A percentile compares a stretch with the other conserved stretches of the same genome.
These are phyloP conservation scores for Melitaea cinxia DNA, from an alignment of 1,140 invertebrate species.

Conservation along the genomic window DNA sequence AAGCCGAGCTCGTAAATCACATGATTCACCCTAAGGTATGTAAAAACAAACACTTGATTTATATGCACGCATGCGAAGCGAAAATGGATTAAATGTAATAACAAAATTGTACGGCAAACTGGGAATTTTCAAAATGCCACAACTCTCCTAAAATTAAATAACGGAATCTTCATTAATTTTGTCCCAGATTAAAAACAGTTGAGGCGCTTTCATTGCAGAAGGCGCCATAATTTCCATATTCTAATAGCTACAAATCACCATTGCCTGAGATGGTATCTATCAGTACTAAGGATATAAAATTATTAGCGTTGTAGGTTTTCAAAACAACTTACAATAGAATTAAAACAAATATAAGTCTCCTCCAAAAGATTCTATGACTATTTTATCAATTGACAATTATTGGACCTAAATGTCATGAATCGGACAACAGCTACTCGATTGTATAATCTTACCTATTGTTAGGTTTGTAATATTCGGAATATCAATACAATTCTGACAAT, in stretches of 20 bases:
- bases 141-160: constrained; percentile 47
- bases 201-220: constrained; percentile 57
- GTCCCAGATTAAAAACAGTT: constrained; percentile 71
- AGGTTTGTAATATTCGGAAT: neutral
- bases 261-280: constrained; percentile 42
- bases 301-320: constrained; percentile 4
- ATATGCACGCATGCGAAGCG: constrained; percentile 42
- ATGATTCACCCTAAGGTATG: constrained; percentile 46
- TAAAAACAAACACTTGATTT: constrained; percentile 51
- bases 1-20: constrained; percentile 40
- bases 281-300: constrained; percentile 40
- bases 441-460: neutral
- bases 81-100: constrained; percentile 53
- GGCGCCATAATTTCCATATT: constrained; percentile 68
- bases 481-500: neutral
- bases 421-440: neutral
- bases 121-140: constrained; percentile 46
- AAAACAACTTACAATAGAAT: neutral
- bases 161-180: constrained; percentile 72
- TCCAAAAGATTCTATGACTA: neutral
- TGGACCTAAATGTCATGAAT: neutral
- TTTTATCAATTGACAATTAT: neutral
- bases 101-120: constrained; percentile 39
- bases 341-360: neutral
- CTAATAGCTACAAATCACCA: constrained; percentile 70